Conservation (phyloP, 2,113 vertebrate genomes). For the Nymphicus hollandicus region DNA sequence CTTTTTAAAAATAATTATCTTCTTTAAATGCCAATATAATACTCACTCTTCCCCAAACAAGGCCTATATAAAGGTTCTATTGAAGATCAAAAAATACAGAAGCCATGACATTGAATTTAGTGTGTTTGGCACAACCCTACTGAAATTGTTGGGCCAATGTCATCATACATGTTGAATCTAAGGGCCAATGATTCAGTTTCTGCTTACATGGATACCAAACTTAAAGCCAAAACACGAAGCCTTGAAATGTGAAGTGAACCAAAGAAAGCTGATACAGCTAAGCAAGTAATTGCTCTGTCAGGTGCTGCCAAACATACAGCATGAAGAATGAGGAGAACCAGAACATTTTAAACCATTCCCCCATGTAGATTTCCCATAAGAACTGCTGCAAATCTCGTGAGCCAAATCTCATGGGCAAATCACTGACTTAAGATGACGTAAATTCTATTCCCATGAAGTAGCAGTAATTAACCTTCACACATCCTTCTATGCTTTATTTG, state of each 20-base stretch:
- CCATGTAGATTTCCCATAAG: neutral
- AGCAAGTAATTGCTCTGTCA: neutral
- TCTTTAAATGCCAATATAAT: neutral
- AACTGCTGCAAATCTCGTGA: neutral
- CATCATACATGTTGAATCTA: neutral
- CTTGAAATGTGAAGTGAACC: neutral
- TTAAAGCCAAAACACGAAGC: neutral
- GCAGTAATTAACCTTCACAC: neutral
- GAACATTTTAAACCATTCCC: neutral
- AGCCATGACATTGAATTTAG: neutral
- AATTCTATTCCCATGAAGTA: neutral
- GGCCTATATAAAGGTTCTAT: neutral
- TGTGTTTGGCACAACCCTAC: neutral
- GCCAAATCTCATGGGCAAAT: neutral
- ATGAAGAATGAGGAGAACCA: neutral
- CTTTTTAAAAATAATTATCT: neutral
- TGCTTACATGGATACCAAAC: neutral
- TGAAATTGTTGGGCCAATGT: neutral
- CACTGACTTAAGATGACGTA: neutral
- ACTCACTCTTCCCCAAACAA: neutral
- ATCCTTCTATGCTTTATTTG: neutral
- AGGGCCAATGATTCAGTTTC: neutral
- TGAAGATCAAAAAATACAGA: neutral
- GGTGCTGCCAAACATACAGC: neutral
- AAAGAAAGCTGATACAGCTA: neutral